Percentiles rank a stretch among this genome's conserved stretches.
phyloP scores from a whole-genome alignment of 2,797 vertebrate species.

The Semotilus atromaculatus region DNA sequence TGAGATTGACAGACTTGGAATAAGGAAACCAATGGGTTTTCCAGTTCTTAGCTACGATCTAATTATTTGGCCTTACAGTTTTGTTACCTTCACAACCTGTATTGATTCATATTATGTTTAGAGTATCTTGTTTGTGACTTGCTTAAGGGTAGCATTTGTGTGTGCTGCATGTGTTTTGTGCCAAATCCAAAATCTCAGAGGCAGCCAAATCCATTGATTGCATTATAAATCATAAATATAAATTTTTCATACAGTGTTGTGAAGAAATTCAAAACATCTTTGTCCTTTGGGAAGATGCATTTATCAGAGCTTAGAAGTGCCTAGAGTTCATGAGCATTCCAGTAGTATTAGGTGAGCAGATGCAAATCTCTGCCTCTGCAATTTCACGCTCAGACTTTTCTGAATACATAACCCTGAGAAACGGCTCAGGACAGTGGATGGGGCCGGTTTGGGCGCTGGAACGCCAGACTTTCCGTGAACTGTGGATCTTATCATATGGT shows the following conservation, averaged over 20 bases:
- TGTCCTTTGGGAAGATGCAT: conserved; percentile 45
- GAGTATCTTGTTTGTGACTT: conserved; percentile 38
- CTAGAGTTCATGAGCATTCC: conserved; percentile 41
- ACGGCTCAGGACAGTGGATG: conserved; percentile 29
- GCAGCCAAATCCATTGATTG: conserved; percentile 51
- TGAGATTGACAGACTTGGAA: neutral
- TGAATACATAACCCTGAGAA: conserved; percentile 54
- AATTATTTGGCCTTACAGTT: conserved; percentile 9
- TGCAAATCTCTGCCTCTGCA: conserved; percentile 51
- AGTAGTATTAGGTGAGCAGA: conserved; percentile 36
- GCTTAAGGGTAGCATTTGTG: neutral
- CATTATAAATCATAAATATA: conserved; percentile 54
- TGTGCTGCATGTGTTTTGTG: neutral
- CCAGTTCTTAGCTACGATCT: neutral
- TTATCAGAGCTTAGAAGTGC: conserved; percentile 46
- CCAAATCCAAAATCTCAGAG: conserved; percentile 13
- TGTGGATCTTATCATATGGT: conserved; percentile 55
- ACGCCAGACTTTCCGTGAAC: conserved; percentile 25
- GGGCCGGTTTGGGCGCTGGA: conserved; percentile 8
- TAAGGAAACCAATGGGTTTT: neutral
- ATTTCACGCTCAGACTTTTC: conserved; percentile 55
- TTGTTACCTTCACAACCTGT: conserved; percentile 3
- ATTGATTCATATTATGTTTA: conserved; percentile 7
- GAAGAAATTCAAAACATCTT: conserved; percentile 55
- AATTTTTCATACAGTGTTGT: conserved; percentile 48